Base-by-base conservation (phyloP, 2,888 invertebrate genomes). In the Molorchus minor region DNA sequence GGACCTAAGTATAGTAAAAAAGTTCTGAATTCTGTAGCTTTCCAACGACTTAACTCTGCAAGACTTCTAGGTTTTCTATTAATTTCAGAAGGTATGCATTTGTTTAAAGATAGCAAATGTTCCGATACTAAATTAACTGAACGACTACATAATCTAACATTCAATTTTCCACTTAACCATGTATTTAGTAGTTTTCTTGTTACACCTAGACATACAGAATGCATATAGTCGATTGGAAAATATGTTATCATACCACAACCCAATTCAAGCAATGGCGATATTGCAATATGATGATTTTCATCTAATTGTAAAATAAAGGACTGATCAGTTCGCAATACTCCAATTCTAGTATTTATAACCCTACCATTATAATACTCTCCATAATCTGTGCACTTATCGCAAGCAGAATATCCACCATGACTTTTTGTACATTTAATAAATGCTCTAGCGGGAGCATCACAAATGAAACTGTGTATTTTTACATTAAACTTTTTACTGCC, bases 341-440 rank as follows among this genome's bases (percentile, higher is more conserved):
- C 33, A 17, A 29, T 45, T 7, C 20, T 29, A 19, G 19, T 15
- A 25, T 52, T 46, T 43, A 56, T 30, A 5, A 56, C 51, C 38
- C 60, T 51, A 1, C 33, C 15, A 15, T 46, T 35, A 33, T 21
- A n/a, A 20, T 56, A 61, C 3, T 45, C 56, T 8, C 56, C 53
- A 7, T 45, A 19, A 10, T n/a, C 13, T 17, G n/a, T 38, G 40
- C 53, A 61, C 35, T 56, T 61, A 10, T 55, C 53, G 35, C 64
- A 64, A 43, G 38, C 46, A 16, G 46, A 33, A 29, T 58, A 61
- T 4, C 64, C 64, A 8, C 21, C 29, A 46, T 55, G 61, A 4
- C 29, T 29, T 43, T 61, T 61, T 0, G 56, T 29, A 54, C 53
- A 61, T 38, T 62, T 62, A 10, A 62, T 29, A 59, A 59, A 59